These are phyloP conservation scores for Eupithecia subumbrata DNA, from an alignment of 2,888 invertebrate genomes.

Conservation along the genomic window DNA sequence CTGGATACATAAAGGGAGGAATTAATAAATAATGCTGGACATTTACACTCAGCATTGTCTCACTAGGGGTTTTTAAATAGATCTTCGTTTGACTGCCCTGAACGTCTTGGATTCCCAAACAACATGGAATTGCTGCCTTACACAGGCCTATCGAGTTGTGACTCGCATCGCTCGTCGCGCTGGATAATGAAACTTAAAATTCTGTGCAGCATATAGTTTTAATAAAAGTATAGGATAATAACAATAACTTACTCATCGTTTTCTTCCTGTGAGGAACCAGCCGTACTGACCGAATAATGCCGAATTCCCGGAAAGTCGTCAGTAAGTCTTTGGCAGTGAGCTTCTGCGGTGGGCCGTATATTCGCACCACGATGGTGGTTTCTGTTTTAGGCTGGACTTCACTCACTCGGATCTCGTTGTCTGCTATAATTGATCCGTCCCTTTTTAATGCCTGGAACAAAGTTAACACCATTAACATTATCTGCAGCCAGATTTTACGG, in stretches of 20 bases:
- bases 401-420: constrained; percentile 59
- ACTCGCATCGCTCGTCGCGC: neutral
- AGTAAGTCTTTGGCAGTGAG: constrained; percentile 59
- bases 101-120: too few relatives aligned
- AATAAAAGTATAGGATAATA: neutral
- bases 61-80: neutral
- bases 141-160: neutral
- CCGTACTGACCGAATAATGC: constrained; percentile 65
- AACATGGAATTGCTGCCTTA: neutral
- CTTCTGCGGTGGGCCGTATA: constrained; percentile 60
- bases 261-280: constrained; percentile 68
- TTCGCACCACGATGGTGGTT: constrained; percentile 65
- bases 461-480: neutral
- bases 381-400: constrained; percentile 57
- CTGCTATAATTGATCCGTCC: constrained; percentile 57
- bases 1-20: neutral
- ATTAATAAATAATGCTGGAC: neutral
- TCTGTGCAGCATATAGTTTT: neutral
- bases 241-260: constrained; percentile 56
- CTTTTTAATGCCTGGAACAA: constrained; percentile 65
- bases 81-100: too few relatives aligned
- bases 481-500: neutral
- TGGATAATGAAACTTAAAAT: neutral
- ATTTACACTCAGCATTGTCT: neutral
- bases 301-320: constrained; percentile 58